Percentiles rank a stretch among this genome's conserved stretches.
These are phyloP conservation scores for Spea multiplicata DNA, from an alignment of 2,113 vertebrate species.

Conservation along the genomic window DNA sequence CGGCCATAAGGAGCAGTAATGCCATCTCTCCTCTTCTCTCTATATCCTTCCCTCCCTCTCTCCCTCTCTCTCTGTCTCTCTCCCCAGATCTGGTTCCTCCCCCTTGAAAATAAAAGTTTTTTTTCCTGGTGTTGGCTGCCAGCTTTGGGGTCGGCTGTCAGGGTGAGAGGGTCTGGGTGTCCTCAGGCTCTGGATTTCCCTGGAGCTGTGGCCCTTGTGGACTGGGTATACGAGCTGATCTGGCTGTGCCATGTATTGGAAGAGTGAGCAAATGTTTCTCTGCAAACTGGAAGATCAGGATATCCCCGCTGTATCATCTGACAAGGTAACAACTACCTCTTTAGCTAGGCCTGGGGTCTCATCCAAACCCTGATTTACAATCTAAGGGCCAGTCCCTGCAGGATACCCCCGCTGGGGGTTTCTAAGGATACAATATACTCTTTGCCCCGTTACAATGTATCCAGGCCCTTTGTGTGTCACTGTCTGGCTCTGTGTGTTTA, in stretches of 20 bases:
- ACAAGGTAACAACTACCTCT: constrained; percentile 69
- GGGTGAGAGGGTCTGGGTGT: constrained; percentile 13
- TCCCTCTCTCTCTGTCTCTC: constrained; percentile 1
- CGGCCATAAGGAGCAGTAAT: constrained; percentile 61
- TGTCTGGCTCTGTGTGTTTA: too few relatives aligned
- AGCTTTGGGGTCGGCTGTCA: constrained; percentile 53
- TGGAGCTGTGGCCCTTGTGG: constrained; percentile 41
- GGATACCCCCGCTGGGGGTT: too few relatives aligned
- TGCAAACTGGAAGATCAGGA: constrained; percentile 70
- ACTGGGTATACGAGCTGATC: constrained; percentile 61
- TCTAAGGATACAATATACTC: too few relatives aligned
- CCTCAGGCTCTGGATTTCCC: not conserved
- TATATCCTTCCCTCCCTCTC: too few relatives aligned
- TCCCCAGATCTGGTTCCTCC: constrained; percentile 67
- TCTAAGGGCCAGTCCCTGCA: too few relatives aligned
- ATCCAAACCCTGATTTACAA: too few relatives aligned
- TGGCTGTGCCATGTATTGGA: constrained; percentile 85
- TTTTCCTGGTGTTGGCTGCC: constrained; percentile 53
- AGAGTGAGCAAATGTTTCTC: constrained; percentile 78
- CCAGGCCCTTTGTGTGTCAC: too few relatives aligned
- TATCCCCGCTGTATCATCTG: constrained; percentile 61
- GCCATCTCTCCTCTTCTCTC: not conserved
- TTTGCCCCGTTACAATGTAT: too few relatives aligned
- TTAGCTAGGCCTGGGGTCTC: too few relatives aligned
- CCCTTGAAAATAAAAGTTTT: constrained; percentile 65